Evolutionary conservation across 2,888 invertebrate genomes (phyloP).

Genomic region (Eulithis testata): DNA sequence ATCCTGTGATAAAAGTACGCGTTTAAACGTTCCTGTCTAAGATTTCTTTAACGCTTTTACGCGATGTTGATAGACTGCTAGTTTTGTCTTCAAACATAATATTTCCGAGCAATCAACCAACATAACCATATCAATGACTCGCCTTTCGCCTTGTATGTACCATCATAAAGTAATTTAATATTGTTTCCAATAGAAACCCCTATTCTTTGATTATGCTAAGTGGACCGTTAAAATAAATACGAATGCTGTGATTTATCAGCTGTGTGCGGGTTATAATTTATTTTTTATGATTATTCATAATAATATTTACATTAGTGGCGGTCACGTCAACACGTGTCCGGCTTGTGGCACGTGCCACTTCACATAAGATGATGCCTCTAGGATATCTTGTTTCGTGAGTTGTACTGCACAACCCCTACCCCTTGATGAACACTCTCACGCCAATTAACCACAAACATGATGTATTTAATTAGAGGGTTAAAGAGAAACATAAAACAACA

Average conservation of each 20-base stretch:
- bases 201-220: slow-evolving; percentile 45
- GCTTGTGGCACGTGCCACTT: slow-evolving; percentile 54
- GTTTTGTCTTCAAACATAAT: no score
- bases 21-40: no score
- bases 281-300: slow-evolving; percentile 65
- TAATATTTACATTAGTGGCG: slow-evolving; percentile 47
- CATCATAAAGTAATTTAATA: background rate
- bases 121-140: no score
- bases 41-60: no score
- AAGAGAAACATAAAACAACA: slow-evolving; percentile 37
- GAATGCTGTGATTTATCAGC: slow-evolving; percentile 57
- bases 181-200: slow-evolving; percentile 42
- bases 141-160: no score
- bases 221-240: slow-evolving; percentile 54
- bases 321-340: slow-evolving; percentile 59
- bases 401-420: slow-evolving; percentile 42
- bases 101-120: no score
- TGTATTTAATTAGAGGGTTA: slow-evolving; percentile 56
- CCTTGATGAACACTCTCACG: slow-evolving; percentile 52
- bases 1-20: no score
- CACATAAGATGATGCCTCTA: slow-evolving; percentile 51
- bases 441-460: slow-evolving; percentile 58
- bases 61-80: no score
- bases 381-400: slow-evolving; percentile 41
- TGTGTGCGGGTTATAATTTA: slow-evolving; percentile 51